Base-by-base conservation (phyloP, 2,888 invertebrate species). In the Sinohyriopsis cumingii region DNA sequence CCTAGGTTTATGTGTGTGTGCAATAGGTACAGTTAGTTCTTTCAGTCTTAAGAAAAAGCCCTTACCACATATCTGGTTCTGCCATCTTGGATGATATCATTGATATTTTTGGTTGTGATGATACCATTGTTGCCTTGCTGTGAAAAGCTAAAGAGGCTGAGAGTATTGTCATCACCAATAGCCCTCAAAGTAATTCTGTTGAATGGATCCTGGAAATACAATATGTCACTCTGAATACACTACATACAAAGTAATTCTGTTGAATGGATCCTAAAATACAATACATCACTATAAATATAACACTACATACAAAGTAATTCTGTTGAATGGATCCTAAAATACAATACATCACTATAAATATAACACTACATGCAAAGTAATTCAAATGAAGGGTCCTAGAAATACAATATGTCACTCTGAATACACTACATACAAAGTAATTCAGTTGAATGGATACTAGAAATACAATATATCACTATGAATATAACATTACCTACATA, bases 111-210 rank as follows among this genome's bases (percentile, higher is more conserved):
- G 45, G 45, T 45, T 45, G 12, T 80, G 61, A 72, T 67, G 59
- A 78, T 76, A n/a, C 71, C 69, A 69, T 70, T 79, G 45, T 73
- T 73, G 3, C 59, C 60, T 9, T 72, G 67, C 24, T 70, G 60
- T 28, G 78, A 79, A n/a, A 84, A 59, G n/a, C 72, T 70, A 73
- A 84, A 84, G 24, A 78, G 75, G 55, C 67, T 78, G 9, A 81
- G 79, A 4, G 82, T 82, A 15, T 69, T 56, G 62, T 82, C 82
- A 71, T 84, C 84, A 20, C 84, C 84, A 63, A 81, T 80, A 5
- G 75, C 69, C 55, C 75, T 69, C 57, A 84, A 71, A 22, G 73
- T 72, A 12, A 84, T 71, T 12, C 69, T 53, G 65, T 83, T 83
- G 74, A 80, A 84, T 33, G 82, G 82, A 56, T 68, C 64, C 84